Percentiles rank a stretch among this genome's conserved stretches.
These are phyloP conservation scores for Tragelaphus scriptus DNA, from an alignment of 2,113 vertebrate species.

Conservation along the genomic window DNA sequence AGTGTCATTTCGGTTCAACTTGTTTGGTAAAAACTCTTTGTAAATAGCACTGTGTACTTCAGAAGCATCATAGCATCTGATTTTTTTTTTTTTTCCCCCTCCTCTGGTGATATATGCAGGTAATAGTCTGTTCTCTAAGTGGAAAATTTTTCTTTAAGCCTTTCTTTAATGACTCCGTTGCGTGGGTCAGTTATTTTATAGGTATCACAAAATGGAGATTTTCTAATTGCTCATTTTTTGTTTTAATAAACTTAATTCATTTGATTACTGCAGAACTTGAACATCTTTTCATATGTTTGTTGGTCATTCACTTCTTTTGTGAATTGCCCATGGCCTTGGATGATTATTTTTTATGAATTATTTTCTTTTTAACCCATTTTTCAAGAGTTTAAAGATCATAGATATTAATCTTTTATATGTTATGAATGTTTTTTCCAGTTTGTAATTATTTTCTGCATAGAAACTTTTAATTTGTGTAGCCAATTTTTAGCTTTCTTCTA, in stretches of 20 bases:
- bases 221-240: background rate
- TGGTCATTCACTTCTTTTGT: background rate
- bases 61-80: background rate
- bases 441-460: constrained; percentile 15
- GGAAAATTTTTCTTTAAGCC: background rate
- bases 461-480: background rate
- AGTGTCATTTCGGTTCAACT: background rate
- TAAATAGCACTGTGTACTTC: background rate
- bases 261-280: constrained; percentile 15
- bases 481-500: background rate
- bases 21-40: background rate
- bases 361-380: background rate
- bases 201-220: background rate
- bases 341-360: background rate
- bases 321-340: background rate
- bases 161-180: background rate
- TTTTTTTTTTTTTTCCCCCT: background rate
- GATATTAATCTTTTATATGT: background rate
- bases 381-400: background rate
- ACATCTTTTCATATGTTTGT: background rate
- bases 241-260: background rate
- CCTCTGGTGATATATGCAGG: background rate
- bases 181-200: background rate
- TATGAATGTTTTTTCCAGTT: background rate
- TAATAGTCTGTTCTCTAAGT: background rate